Evolutionary conservation across 2,113 vertebrate species (phyloP).

Genomic region (Pimephales promelas): DNA sequence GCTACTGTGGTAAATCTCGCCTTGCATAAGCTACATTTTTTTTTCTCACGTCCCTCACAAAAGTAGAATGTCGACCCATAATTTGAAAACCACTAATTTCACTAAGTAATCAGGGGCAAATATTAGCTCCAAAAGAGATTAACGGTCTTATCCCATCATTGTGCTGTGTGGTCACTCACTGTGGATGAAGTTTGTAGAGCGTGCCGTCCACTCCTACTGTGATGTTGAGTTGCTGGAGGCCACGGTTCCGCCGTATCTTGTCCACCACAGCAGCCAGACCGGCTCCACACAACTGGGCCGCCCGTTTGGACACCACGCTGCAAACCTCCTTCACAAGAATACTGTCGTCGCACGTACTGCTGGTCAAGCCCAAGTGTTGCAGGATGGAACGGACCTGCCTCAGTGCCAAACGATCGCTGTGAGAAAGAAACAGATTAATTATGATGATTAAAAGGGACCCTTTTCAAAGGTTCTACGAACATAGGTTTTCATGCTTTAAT

Average conservation of each 20-base stretch:
- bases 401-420: slow-evolving; percentile 91
- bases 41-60: background rate
- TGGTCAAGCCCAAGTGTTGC: slow-evolving; percentile 89
- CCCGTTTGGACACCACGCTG: slow-evolving; percentile 82
- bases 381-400: slow-evolving; percentile 93
- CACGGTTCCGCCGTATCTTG: slow-evolving; percentile 89
- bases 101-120: background rate
- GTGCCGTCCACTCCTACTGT: slow-evolving; percentile 94
- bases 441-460: background rate
- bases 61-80: background rate
- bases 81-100: background rate
- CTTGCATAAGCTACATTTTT: background rate
- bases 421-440: background rate
- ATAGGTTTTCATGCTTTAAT: no score
- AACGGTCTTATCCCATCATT: background rate
- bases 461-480: no score
- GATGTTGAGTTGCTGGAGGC: slow-evolving; percentile 84
- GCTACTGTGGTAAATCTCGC: background rate
- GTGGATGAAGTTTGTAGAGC: slow-evolving; percentile 95
- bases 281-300: slow-evolving; percentile 90
- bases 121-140: background rate
- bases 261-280: slow-evolving; percentile 93
- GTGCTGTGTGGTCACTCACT: slow-evolving; percentile 77
- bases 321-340: slow-evolving; percentile 98
- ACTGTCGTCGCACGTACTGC: slow-evolving; percentile 91